These are phyloP conservation scores for Odontamblyopus rebecca DNA, from an alignment of 2,797 vertebrate species.

Conservation along the genomic window DNA sequence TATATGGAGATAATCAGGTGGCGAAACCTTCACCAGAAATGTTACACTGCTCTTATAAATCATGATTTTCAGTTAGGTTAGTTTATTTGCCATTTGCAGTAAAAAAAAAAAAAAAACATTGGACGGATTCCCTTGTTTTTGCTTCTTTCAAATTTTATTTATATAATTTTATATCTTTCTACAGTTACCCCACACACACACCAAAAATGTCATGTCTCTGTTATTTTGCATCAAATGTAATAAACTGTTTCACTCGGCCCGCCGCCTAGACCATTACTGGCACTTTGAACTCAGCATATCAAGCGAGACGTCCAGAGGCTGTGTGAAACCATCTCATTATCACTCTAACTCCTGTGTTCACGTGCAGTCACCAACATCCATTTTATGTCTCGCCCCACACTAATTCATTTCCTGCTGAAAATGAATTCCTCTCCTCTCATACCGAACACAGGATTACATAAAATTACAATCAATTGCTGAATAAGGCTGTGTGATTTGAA, in stretches of 20 bases:
- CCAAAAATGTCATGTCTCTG: constrained; percentile 54
- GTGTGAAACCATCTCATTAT: constrained; percentile 57
- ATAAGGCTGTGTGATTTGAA: constrained; percentile 46
- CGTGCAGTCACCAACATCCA: constrained; percentile 65
- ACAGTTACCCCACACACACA: constrained; percentile 39
- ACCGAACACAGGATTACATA: constrained; percentile 57
- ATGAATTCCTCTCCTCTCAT: constrained; percentile 61
- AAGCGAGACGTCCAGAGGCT: constrained; percentile 41
- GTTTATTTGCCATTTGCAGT: constrained; percentile 1
- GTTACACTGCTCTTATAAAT: neutral
- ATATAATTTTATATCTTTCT: constrained; percentile 29
- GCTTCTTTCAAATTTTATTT: constrained; percentile 26
- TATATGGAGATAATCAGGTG: too few relatives aligned
- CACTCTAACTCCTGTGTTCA: constrained; percentile 49
- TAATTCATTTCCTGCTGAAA: constrained; percentile 68
- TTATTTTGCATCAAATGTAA: constrained; percentile 60
- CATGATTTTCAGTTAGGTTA: neutral
- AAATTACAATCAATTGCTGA: constrained; percentile 70
- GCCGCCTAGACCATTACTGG: constrained; percentile 35
- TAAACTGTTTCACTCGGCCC: constrained; percentile 53
- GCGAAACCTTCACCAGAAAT: too few relatives aligned
- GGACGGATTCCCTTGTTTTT: constrained; percentile 1
- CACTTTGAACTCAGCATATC: constrained; percentile 52
- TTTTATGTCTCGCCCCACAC: constrained; percentile 50
- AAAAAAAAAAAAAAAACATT: too few relatives aligned